A percentile compares a stretch with the other conserved stretches of the same genome.
Evolutionary conservation across 2,797 vertebrate species (phyloP).

Genomic region (Acanthornis magna): DNA sequence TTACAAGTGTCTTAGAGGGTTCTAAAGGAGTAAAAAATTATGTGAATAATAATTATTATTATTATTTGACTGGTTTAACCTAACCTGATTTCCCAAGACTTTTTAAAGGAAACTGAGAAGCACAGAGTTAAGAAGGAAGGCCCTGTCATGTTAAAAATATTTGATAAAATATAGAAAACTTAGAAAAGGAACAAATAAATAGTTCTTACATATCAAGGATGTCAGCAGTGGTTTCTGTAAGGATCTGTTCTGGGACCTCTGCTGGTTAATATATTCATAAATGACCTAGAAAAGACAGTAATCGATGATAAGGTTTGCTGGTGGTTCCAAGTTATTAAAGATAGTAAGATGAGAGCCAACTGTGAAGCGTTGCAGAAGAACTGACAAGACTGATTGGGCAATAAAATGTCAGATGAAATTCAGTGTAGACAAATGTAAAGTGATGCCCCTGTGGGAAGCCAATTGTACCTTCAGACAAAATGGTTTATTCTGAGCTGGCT

Average conservation of each 20-base stretch:
- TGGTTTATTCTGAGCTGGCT: not conserved
- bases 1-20: not conserved
- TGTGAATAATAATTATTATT: not conserved
- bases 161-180: not conserved
- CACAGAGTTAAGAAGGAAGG: not conserved
- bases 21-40: not conserved
- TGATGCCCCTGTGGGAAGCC: not conserved
- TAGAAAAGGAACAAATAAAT: not conserved
- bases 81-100: not conserved
- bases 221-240: not conserved
- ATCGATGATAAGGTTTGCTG: not conserved
- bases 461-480: not conserved
- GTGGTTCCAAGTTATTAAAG: not conserved
- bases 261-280: not conserved
- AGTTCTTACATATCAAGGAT: not conserved
- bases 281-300: not conserved
- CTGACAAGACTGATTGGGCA: not conserved
- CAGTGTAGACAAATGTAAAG: not conserved
- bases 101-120: not conserved
- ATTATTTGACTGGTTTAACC: not conserved
- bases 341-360: not conserved
- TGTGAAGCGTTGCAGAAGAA: not conserved
- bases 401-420: not conserved
- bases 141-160: not conserved
- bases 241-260: not conserved